These are phyloP conservation scores for Larimichthys polyactis DNA, from an alignment of 2,113 vertebrate species.

Conservation along the genomic window DNA sequence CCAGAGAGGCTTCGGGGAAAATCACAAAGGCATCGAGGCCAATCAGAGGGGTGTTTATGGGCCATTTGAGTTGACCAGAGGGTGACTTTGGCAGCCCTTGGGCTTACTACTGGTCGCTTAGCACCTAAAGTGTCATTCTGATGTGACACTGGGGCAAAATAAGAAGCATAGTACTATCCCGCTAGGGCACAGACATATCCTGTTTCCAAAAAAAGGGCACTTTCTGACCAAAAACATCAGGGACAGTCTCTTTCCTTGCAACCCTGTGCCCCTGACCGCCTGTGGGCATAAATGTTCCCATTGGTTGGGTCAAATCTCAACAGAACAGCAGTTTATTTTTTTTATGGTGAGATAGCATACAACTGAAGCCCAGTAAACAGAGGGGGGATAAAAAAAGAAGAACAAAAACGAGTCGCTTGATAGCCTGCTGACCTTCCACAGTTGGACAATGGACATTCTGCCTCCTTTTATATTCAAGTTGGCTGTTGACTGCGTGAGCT, in stretches of 20 bases:
- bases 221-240: slow-evolving; percentile 6
- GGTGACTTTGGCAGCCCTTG: background rate
- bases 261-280: background rate
- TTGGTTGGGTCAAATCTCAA: slow-evolving; percentile 20
- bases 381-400: background rate
- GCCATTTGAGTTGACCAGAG: background rate
- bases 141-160: background rate
- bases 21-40: background rate
- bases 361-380: background rate
- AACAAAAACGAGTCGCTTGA: background rate
- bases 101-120: background rate
- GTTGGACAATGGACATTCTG: background rate
- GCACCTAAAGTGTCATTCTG: too few species aligned
- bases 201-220: slow-evolving; percentile 1
- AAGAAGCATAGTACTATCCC: background rate
- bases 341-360: slow-evolving; percentile 15
- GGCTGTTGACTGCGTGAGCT: background rate
- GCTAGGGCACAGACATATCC: background rate
- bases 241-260: background rate
- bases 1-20: background rate
- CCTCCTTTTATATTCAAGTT: background rate
- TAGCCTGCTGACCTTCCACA: background rate
- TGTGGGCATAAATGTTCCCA: background rate
- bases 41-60: background rate
- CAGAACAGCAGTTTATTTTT: slow-evolving; percentile 6